phyloP scores from a whole-genome alignment of 1,140 invertebrate genomes.

The Brachionus plicatilis region DNA sequence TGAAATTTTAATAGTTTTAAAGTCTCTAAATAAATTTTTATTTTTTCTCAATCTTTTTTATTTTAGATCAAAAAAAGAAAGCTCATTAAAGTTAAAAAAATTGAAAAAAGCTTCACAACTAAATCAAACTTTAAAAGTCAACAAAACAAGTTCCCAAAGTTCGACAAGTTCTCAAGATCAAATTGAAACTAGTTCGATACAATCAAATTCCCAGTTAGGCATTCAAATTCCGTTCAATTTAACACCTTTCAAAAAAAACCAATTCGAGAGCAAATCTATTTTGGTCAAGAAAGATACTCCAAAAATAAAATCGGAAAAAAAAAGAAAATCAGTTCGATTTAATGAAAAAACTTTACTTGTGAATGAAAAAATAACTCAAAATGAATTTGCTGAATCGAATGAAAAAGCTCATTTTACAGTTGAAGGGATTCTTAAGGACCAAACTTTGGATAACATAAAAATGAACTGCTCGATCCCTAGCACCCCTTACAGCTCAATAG shows the following conservation, averaged over 20 bases:
- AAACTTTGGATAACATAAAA: conserved; percentile 27
- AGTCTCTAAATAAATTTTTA: no score
- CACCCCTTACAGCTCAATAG: neutral
- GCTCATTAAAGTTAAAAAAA: neutral
- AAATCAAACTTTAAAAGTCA: neutral
- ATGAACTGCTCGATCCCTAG: neutral
- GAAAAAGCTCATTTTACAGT: conserved; percentile 24
- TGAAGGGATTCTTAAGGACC: neutral
- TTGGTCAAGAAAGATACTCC: neutral
- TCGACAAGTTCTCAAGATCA: neutral
- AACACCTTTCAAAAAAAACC: neutral
- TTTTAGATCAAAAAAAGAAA: neutral
- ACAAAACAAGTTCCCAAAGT: neutral
- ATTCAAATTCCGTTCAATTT: neutral
- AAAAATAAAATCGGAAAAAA: neutral
- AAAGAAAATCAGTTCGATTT: conserved; percentile 31
- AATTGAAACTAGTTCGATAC: neutral
- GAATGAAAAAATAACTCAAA: neutral
- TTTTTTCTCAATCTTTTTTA: neutral
- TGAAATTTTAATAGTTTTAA: no score
- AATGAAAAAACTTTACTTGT: neutral
- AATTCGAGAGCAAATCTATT: neutral
- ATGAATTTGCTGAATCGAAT: neutral
- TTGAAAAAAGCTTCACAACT: neutral
- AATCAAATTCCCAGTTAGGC: neutral